Conservation (phyloP, 2,797 vertebrate genomes). For the Acipenser oxyrinchus region DNA sequence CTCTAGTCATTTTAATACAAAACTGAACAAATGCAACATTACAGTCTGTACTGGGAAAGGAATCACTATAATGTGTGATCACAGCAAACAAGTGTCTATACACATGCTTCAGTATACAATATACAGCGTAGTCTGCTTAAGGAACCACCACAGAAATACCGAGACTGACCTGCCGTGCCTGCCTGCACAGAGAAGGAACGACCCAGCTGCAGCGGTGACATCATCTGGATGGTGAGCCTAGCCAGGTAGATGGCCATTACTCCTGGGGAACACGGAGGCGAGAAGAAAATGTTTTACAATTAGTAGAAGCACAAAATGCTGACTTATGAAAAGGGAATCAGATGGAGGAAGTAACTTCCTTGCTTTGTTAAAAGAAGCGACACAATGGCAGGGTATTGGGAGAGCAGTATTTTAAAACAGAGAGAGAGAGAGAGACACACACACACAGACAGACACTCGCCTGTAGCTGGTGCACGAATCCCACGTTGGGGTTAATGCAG, state of each 20-base stretch:
- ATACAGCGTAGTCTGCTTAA: not conserved
- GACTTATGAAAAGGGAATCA: not conserved
- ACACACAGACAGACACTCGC: conserved; percentile 41
- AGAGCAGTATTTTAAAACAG: too few species aligned
- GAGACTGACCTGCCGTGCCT: conserved; percentile 71
- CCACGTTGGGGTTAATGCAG: conserved; percentile 98
- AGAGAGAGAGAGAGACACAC: not conserved
- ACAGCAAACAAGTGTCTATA: not conserved
- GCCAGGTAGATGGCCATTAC: conserved; percentile 98
- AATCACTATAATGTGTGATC: too few species aligned
- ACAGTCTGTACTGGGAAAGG: too few species aligned
- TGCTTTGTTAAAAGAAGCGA: too few species aligned
- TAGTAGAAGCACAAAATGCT: not conserved
- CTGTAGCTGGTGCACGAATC: conserved; percentile 97
- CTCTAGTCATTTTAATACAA: too few species aligned
- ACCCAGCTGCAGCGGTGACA: conserved; percentile 89
- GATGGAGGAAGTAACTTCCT: too few species aligned
- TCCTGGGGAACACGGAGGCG: conserved; percentile 57
- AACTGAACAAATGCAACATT: too few species aligned
- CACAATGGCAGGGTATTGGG: too few species aligned
- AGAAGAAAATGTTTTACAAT: not conserved
- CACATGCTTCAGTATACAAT: not conserved
- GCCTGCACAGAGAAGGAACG: conserved; percentile 82
- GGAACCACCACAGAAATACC: too few species aligned
- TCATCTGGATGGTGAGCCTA: conserved; percentile 96